Percentiles rank a stretch among this genome's conserved stretches.
Conservation (phyloP, 2,797 vertebrate species). For the Nasua narica region DNA sequence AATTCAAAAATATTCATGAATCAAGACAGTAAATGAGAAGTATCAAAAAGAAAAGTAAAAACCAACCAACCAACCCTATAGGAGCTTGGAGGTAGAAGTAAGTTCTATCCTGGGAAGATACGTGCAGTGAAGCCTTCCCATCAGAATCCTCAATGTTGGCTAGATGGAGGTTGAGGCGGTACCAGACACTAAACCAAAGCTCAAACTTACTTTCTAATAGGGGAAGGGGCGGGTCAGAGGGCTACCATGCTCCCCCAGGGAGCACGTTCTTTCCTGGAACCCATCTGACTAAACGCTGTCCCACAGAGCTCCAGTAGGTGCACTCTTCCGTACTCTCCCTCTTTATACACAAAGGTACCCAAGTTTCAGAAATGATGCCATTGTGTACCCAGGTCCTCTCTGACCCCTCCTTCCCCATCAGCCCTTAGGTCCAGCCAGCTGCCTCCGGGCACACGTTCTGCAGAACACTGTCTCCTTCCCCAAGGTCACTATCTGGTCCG, state of each 20-base stretch:
- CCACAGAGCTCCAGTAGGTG: background rate
- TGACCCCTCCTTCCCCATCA: background rate
- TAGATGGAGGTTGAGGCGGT: background rate
- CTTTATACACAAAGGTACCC: too few relatives aligned
- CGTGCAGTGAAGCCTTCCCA: background rate
- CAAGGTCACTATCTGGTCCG: background rate
- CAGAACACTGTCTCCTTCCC: background rate
- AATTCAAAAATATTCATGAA: background rate
- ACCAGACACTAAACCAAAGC: background rate
- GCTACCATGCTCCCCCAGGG: background rate
- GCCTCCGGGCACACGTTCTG: background rate
- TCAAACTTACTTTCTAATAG: background rate
- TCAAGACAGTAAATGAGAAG: background rate
- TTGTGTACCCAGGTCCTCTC: background rate
- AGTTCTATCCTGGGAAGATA: background rate
- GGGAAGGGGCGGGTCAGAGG: fast-evolving
- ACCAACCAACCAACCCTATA: too few relatives aligned
- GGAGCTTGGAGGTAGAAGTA: background rate
- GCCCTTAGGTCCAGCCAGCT: background rate
- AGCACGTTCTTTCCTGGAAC: background rate
- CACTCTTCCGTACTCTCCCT: background rate
- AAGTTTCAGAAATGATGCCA: background rate
- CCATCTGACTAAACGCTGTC: background rate
- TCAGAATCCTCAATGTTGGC: background rate
- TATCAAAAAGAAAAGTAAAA: background rate